Evolutionary conservation across 1,140 invertebrate species (phyloP), one percentile per base, ranked within the genome.

Genomic region (Drosophila kanapiae): DNA sequence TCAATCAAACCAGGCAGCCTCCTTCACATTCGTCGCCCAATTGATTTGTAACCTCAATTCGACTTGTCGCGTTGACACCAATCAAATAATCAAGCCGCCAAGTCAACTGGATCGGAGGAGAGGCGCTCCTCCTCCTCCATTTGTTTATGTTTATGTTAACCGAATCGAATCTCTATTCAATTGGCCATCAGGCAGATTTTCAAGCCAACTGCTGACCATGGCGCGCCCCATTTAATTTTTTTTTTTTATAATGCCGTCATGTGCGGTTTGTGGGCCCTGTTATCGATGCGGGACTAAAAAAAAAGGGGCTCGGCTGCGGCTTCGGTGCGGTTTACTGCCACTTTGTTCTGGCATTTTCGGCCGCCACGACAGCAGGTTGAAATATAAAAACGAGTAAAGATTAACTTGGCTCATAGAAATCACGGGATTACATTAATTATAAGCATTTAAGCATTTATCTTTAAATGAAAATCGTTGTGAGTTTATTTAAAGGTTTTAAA

Each of bases 31-130:
- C n/a, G 11, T 23, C 53, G 35, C 43, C 65, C 84, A 88, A 87
- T 87, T 87, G 83, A 83, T 80, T 87, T 87, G 83, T 75, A 80
- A 78, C 77, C 84, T 80, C 84, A 83, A 87, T 87, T 83, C 61
- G 70, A 82, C 59, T 86, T 82, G 70, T 70, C 65, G 40, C 60
- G 65, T 87, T 86, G 83, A 86, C 82, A 86, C 68, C 83, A 87
- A 77, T 83, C 64, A 63, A 75, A 18, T 54, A 23, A n/a, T 23
- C 51, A 23, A 37, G 1, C 51, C 33, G 51, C 37, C 33, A 75
- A 67, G 69, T 65, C 74, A 53, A 76, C 60, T 61, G 56, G 38
- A 80, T 53, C 33, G 64, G 68, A 47, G 64, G 68, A 56, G 40
- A 27, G 43, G 29, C 77, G 80, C 18, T 35, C 16, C 16, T 53